Base-by-base conservation (phyloP, 1,140 invertebrate genomes). In the Diprion similis region DNA sequence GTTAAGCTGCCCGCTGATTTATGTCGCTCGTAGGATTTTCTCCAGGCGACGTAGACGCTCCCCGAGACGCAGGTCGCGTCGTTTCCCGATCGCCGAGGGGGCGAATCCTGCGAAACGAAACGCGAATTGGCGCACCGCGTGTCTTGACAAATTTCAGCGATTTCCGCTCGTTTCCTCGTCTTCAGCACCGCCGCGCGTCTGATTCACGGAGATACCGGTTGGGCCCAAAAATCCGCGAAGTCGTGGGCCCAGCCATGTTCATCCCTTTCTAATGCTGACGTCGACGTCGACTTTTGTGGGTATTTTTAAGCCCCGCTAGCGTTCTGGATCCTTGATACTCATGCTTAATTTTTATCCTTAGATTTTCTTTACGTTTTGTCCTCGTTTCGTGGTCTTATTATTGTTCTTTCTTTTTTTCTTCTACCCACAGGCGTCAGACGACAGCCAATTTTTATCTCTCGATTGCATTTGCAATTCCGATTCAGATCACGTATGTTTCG, bases 381-480 rank as follows among this genome's bases (percentile, higher is more conserved):
- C 17, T 17, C 37, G 15, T 59, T 24, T 19, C 66, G 64, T 73
- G 46, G 64, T 51, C 75, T 70, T 77, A 82, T 73, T 81, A 78
- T 81, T 80, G 78, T 81, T 81, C 76, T 77, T 77, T 72, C 65
- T 47, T 71, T 76, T 75, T 70, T 70, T 45, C 47, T 11, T 71
- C 76, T 77, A 68, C 17, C 51, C 64, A 47, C 51, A 46, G 73
- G 19, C 64, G 46, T 76, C 46, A 59, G 83, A 87, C 86, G 85
- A 87, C 86, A 87, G 83, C 84, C 85, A 87, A 87, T 87, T 86
- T 87, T 87, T 86, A 85, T 85, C 78, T 79, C 78, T 79, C 85
- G 85, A 86, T 85, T 86, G 83, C 84, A 86, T 87, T 87, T 86
- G 85, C 85, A 87, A 87, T 86, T 86, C 85, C 78, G 78, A 86